phyloP scores from a whole-genome alignment of 2,888 invertebrate genomes.

The Deilephila elpenor region DNA sequence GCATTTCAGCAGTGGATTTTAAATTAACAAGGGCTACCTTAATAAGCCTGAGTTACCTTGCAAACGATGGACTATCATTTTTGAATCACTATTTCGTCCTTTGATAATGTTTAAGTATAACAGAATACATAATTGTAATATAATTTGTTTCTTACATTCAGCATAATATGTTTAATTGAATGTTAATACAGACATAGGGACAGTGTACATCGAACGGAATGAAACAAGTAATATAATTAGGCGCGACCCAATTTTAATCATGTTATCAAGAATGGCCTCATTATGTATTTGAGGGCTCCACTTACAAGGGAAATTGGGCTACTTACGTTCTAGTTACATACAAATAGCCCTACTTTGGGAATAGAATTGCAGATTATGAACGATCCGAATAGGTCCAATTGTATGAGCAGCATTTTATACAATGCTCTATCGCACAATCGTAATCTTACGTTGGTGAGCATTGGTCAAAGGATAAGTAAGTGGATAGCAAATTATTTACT shows the following conservation, averaged over 20 bases:
- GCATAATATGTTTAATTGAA: not conserved
- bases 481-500: not conserved
- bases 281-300: not conserved
- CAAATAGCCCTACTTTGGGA: constrained; percentile 6
- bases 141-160: not conserved
- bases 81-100: too few relatives aligned
- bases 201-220: not conserved
- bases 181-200: not conserved
- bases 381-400: not conserved
- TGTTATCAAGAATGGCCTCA: constrained; percentile 6
- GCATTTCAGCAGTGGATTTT: too few relatives aligned
- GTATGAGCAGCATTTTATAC: not conserved
- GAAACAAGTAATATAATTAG: not conserved
- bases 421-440: not conserved
- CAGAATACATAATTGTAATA: too few relatives aligned
- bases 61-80: too few relatives aligned
- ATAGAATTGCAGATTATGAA: not conserved
- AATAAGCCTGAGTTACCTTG: too few relatives aligned
- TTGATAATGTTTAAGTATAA: too few relatives aligned
- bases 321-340: constrained; percentile 6
- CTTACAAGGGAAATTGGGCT: not conserved
- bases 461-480: not conserved
- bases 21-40: too few relatives aligned
- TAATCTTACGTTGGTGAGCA: not conserved
- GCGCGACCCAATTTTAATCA: not conserved